A percentile compares a stretch with the other conserved stretches of the same genome.
phyloP scores from a whole-genome alignment of 2,797 vertebrate species.

The Dallia pectoralis region DNA sequence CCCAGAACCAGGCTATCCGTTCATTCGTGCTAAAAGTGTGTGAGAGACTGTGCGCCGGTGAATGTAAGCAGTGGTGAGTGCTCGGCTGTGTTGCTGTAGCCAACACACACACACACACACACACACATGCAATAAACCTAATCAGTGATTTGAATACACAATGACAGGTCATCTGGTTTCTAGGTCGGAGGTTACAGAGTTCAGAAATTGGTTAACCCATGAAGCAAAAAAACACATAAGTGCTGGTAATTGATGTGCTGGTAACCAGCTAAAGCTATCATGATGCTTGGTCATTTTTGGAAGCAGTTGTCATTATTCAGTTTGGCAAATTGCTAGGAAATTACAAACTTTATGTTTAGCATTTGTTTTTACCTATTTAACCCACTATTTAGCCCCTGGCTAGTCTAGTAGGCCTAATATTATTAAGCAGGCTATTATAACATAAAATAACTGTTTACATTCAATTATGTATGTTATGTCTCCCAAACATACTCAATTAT shows the following conservation, averaged over 20 bases:
- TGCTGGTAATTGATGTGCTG: background rate
- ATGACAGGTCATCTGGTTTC: conserved; percentile 4
- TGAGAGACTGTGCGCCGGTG: background rate
- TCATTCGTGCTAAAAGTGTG: background rate
- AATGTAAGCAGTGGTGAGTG: background rate
- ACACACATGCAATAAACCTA: conserved; percentile 6
- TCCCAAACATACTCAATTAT: no score
- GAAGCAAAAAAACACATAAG: background rate
- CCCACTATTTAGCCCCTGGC: no score
- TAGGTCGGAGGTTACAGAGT: conserved; percentile 9
- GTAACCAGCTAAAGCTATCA: background rate
- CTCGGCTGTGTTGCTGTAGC: conserved; percentile 5
- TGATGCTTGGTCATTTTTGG: background rate
- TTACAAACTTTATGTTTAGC: no score
- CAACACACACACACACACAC: background rate
- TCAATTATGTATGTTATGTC: no score
- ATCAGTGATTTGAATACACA: conserved; percentile 2
- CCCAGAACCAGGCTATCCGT: conserved; percentile 3
- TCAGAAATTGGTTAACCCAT: background rate
- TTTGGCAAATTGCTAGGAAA: no score
- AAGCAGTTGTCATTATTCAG: no score
- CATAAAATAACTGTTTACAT: no score
- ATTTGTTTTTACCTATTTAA: no score
- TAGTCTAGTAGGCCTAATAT: no score
- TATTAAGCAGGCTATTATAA: no score